Evolutionary conservation across 2,888 invertebrate genomes (phyloP).

Genomic region (Panzeria rudis): DNA sequence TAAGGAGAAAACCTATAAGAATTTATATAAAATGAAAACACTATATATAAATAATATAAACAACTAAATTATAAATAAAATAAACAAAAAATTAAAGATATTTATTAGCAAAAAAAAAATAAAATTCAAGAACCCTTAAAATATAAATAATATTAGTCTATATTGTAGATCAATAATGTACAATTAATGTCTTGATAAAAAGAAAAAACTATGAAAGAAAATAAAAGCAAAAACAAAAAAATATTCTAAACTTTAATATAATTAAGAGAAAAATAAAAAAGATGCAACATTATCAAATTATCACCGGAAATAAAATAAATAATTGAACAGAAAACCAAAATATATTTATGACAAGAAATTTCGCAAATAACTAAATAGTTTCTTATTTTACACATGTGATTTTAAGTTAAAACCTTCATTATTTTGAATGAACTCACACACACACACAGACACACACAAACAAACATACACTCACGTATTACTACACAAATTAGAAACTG

Average conservation of each 20-base stretch:
- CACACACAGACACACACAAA: constrained; percentile 64
- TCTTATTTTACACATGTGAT: neutral
- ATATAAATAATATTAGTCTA: constrained; percentile 66
- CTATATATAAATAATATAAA: too few relatives aligned
- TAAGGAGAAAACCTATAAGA: constrained; percentile 60
- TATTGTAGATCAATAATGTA: constrained; percentile 73
- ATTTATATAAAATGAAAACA: constrained; percentile 73
- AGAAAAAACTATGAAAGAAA: constrained; percentile 18
- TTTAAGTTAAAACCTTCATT: constrained; percentile 27
- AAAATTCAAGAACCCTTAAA: constrained; percentile 46
- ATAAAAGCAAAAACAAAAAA: neutral
- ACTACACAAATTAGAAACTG: constrained; percentile 44
- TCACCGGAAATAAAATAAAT: constrained; percentile 44
- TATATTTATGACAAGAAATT: constrained; percentile 23
- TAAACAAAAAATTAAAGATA: constrained; percentile 72
- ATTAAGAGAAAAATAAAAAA: too few relatives aligned
- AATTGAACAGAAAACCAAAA: constrained; percentile 42
- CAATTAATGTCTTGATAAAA: constrained; percentile 67
- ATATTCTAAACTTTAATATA: too few relatives aligned
- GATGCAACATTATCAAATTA: constrained; percentile 56
- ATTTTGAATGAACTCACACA: neutral
- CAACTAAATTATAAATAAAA: constrained; percentile 72
- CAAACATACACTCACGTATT: too few relatives aligned
- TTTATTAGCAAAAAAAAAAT: constrained; percentile 68
- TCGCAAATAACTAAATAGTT: constrained; percentile 10